Percentiles rank a stretch among this genome's conserved stretches.
Conservation (phyloP, 2,797 vertebrate genomes). For the Tapirus indicus region DNA sequence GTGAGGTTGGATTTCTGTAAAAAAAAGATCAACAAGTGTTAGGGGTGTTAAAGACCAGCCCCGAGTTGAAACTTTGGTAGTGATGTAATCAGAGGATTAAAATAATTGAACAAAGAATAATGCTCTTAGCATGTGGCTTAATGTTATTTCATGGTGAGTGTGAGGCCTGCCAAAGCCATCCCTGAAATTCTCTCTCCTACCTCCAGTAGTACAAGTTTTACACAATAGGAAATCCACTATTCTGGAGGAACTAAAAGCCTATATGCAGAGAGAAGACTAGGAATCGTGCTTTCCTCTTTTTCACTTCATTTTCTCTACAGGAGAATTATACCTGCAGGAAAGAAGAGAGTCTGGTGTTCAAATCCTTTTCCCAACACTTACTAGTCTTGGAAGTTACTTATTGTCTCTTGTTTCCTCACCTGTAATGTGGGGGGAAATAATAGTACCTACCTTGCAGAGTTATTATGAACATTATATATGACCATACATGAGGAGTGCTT, state of each 20-base stretch:
- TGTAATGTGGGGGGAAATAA: slow-evolving; percentile 27
- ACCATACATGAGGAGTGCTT: neutral
- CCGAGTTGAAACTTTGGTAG: slow-evolving; percentile 41
- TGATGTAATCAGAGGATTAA: slow-evolving; percentile 71
- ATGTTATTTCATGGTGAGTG: slow-evolving; percentile 64
- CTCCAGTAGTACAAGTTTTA: neutral
- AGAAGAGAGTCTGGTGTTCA: neutral
- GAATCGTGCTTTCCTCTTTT: slow-evolving; percentile 32
- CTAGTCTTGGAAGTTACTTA: slow-evolving; percentile 46
- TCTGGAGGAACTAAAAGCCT: slow-evolving; percentile 25
- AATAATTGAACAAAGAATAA: slow-evolving; percentile 57
- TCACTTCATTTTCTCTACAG: slow-evolving; percentile 45
- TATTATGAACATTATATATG: slow-evolving; percentile 68
- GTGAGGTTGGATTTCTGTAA: neutral
- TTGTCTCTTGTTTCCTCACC: slow-evolving; percentile 27
- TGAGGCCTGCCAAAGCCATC: slow-evolving; percentile 9
- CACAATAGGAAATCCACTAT: slow-evolving; percentile 53
- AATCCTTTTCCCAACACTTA: slow-evolving; percentile 42
- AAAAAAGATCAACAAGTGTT: slow-evolving; percentile 49
- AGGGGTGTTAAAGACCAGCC: slow-evolving; percentile 51
- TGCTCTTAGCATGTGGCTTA: slow-evolving; percentile 43
- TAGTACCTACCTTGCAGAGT: slow-evolving; percentile 43
- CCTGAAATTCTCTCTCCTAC: slow-evolving; percentile 59
- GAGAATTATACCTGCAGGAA: slow-evolving; percentile 41
- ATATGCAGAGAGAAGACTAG: neutral